phyloP scores from a whole-genome alignment of 1,140 invertebrate species.

The Cylas formicarius region DNA sequence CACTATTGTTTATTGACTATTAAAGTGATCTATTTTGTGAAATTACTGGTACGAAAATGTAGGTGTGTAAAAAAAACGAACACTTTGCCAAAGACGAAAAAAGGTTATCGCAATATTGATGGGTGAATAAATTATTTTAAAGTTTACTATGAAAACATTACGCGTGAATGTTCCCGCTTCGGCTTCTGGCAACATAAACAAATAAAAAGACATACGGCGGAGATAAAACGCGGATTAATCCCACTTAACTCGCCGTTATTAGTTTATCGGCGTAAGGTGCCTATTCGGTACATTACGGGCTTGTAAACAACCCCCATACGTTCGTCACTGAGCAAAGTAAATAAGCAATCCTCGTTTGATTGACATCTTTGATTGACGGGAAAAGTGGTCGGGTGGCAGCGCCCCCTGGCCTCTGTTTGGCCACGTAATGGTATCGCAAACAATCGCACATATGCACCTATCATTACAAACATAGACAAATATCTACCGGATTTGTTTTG shows the following conservation, averaged over 20 bases:
- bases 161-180: no score
- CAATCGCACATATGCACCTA: conserved; percentile 25
- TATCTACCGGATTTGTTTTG: no score
- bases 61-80: no score
- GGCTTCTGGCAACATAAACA: no score
- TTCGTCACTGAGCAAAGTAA: conserved; percentile 21
- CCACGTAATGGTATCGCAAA: conserved; percentile 32
- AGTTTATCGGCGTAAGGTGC: conserved; percentile 13
- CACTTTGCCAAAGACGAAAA: no score
- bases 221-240: conserved; percentile 11
- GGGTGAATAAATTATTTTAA: no score
- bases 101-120: no score
- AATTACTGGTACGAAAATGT: no score
- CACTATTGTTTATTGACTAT: no score
- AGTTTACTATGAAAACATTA: no score
- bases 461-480: conserved; percentile 15
- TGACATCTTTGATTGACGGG: conserved; percentile 27
- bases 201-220: conserved; percentile 10
- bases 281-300: conserved; percentile 6
- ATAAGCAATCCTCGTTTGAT: conserved; percentile 25
- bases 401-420: conserved; percentile 30
- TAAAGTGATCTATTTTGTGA: no score
- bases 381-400: conserved; percentile 24
- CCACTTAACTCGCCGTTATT: conserved; percentile 6
- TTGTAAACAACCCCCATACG: conserved; percentile 18